phyloP scores from a whole-genome alignment of 2,113 vertebrate species.

The Callopanchax toddi region DNA sequence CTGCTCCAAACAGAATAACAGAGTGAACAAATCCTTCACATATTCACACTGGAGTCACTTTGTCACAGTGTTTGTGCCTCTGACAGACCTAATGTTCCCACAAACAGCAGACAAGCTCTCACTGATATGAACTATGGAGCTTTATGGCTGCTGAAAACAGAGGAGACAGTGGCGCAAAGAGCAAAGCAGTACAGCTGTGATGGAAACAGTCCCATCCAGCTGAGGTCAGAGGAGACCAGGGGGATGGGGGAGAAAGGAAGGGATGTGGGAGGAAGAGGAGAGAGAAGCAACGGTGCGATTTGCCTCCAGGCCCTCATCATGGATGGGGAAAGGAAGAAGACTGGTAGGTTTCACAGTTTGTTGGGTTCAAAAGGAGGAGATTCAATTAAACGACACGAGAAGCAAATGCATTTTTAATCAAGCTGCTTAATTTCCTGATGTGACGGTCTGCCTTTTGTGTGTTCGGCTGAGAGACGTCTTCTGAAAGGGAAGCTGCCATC shows the following conservation, averaged over 20 bases:
- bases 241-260: conserved; percentile 23
- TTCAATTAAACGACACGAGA: conserved; percentile 74
- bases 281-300: conserved; percentile 20
- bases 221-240: conserved; percentile 26
- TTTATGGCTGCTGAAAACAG: conserved; percentile 36
- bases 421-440: conserved; percentile 55
- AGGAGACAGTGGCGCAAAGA: conserved; percentile 13
- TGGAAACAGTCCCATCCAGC: conserved; percentile 54
- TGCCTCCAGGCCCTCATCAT: conserved; percentile 38
- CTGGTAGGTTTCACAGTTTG: conserved; percentile 4
- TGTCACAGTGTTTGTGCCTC: conserved; percentile 41
- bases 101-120: conserved; percentile 24
- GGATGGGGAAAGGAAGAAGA: conserved; percentile 15
- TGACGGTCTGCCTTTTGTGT: conserved; percentile 61
- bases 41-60: conserved; percentile 21
- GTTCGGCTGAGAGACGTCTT: conserved; percentile 34
- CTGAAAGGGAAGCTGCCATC: conserved; percentile 29
- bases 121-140: conserved; percentile 30
- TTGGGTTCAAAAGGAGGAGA: conserved; percentile 53
- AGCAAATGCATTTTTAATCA: conserved; percentile 76
- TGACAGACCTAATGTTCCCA: conserved; percentile 22
- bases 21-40: not conserved
- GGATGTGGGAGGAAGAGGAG: conserved; percentile 10
- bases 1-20: conserved; percentile 17
- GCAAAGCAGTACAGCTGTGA: conserved; percentile 46